Evolutionary conservation across 2,113 vertebrate species (phyloP).

Genomic region (Stegastes partitus): DNA sequence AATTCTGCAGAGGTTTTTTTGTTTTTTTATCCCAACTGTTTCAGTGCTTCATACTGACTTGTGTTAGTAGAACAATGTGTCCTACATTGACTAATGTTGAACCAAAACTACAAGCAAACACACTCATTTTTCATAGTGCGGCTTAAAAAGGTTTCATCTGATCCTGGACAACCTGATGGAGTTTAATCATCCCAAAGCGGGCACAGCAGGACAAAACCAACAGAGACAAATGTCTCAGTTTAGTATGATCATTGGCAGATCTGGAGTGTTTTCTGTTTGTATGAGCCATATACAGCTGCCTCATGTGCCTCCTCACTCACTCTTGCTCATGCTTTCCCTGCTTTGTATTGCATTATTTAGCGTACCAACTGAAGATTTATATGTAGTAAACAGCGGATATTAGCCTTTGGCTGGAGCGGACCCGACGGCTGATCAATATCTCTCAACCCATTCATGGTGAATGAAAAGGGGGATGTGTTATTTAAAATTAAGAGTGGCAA

Average conservation of each 20-base stretch:
- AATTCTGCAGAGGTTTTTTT: conserved; percentile 31
- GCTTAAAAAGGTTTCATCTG: conserved; percentile 74
- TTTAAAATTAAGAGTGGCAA: conserved; percentile 49
- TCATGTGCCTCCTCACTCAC: conserved; percentile 15
- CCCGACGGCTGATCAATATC: conserved; percentile 60
- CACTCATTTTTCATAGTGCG: conserved; percentile 71
- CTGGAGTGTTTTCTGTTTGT: conserved; percentile 60
- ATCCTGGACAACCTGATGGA: conserved; percentile 71
- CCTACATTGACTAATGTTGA: conserved; percentile 67
- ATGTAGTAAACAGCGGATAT: conserved; percentile 60
- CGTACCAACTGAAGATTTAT: conserved; percentile 51
- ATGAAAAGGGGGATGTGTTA: conserved; percentile 42
- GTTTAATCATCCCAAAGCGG: conserved; percentile 75
- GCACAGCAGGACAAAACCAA: conserved; percentile 65
- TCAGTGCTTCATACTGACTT: conserved; percentile 56
- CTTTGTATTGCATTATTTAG: conserved; percentile 61
- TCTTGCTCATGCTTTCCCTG: conserved; percentile 17
- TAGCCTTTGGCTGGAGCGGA: conserved; percentile 61
- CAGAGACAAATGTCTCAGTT: conserved; percentile 84
- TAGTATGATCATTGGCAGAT: conserved; percentile 78
- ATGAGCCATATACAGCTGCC: conserved; percentile 25
- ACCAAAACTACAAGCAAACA: conserved; percentile 73
- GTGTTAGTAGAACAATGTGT: conserved; percentile 46
- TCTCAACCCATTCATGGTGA: conserved; percentile 40
- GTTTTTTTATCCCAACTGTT: conserved; percentile 30